Conservation (phyloP, 2,888 invertebrate species). For the Diploptera punctata region DNA sequence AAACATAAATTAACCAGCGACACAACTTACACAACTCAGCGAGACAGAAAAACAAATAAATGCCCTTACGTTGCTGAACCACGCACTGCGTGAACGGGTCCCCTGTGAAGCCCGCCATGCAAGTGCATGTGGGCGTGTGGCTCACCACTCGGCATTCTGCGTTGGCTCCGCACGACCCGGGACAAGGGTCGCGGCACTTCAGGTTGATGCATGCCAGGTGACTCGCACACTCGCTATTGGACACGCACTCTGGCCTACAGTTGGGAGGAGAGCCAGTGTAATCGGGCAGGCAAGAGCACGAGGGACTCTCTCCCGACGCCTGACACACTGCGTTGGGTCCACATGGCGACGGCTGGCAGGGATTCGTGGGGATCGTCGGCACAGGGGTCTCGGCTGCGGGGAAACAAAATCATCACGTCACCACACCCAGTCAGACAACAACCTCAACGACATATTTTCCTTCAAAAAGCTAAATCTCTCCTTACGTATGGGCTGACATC, state of each 20-base stretch:
- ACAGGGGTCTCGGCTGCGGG: constrained; percentile 31
- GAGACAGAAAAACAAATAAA: neutral
- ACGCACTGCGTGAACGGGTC: constrained; percentile 77
- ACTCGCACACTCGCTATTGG: constrained; percentile 72
- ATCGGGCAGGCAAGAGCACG: constrained; percentile 69
- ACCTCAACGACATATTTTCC: too few relatives aligned
- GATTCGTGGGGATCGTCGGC: constrained; percentile 55
- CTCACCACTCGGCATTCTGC: constrained; percentile 78
- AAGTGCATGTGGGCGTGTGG: constrained; percentile 76
- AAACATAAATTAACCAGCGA: constrained; percentile 55
- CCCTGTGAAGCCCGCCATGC: constrained; percentile 70
- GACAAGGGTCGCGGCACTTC: constrained; percentile 73
- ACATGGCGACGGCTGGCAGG: constrained; percentile 54
- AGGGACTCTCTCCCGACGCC: constrained; percentile 78
- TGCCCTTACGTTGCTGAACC: constrained; percentile 48
- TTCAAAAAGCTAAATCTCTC: neutral
- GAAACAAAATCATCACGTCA: neutral
- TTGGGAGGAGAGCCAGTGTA: constrained; percentile 79
- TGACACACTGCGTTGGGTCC: constrained; percentile 64
- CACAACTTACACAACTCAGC: constrained; percentile 44
- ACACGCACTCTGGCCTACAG: constrained; percentile 74
- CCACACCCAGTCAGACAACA: neutral
- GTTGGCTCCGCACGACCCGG: constrained; percentile 72
- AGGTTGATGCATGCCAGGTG: constrained; percentile 74
- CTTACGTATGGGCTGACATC: constrained; percentile 64